Evolutionary conservation across 2,113 vertebrate species (phyloP).

Genomic region (Notarius quadriscutis): DNA sequence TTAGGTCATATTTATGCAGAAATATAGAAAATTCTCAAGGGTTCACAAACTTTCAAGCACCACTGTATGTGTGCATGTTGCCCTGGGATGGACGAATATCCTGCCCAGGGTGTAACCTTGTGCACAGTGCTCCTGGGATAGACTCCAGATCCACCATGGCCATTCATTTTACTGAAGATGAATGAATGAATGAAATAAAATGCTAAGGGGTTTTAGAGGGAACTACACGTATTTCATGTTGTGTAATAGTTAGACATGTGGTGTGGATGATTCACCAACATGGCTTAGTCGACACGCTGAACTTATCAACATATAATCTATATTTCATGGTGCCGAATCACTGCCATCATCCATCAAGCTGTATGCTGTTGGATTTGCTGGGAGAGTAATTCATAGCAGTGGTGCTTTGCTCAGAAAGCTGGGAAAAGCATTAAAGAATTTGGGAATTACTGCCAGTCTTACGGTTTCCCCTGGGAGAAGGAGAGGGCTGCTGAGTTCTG

Average conservation of each 20-base stretch:
- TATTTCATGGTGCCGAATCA: conserved; percentile 40
- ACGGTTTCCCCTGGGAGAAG: conserved; percentile 80
- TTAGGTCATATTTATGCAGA: too few species aligned
- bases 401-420: conserved; percentile 61
- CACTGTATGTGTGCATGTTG: neutral
- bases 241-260: conserved; percentile 6
- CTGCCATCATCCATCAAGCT: conserved; percentile 49
- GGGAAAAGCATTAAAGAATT: conserved; percentile 70
- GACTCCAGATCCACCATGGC: neutral
- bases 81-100: neutral
- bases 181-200: neutral
- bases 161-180: neutral
- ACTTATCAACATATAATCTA: conserved; percentile 26
- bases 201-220: neutral
- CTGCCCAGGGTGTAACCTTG: neutral
- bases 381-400: conserved; percentile 57
- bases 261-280: conserved; percentile 16
- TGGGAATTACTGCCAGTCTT: conserved; percentile 86
- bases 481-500: conserved; percentile 79
- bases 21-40: too few species aligned
- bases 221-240: neutral
- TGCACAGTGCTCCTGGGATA: too few species aligned
- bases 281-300: conserved; percentile 7
- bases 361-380: conserved; percentile 57
- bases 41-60: too few species aligned